Percentiles rank a stretch among this genome's conserved stretches.
These are phyloP conservation scores for Chinchilla lanigera DNA, from an alignment of 2,113 vertebrate genomes.

Conservation along the genomic window DNA sequence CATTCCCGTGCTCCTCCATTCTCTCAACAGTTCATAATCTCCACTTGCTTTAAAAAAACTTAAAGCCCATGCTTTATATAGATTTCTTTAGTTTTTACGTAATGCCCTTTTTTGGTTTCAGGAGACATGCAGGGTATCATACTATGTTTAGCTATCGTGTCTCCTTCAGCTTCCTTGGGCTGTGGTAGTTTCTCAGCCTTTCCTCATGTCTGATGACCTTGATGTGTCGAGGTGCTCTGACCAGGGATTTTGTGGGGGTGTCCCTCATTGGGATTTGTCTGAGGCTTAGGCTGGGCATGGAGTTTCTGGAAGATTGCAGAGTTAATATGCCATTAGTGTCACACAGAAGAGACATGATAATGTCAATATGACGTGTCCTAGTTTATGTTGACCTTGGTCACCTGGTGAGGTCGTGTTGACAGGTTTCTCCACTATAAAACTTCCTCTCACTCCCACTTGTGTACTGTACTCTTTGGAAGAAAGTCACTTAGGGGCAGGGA, in stretches of 20 bases:
- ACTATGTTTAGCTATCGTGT: rapidly evolving
- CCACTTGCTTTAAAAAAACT: background rate
- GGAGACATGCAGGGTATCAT: background rate
- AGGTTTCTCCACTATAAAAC: background rate
- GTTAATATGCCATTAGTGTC: background rate
- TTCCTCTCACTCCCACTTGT: background rate
- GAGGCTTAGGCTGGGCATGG: background rate
- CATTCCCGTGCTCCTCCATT: background rate
- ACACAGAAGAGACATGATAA: rapidly evolving
- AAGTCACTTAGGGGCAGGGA: background rate
- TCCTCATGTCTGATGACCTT: background rate
- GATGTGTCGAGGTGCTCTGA: background rate
- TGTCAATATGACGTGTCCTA: rapidly evolving
- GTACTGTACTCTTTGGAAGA: background rate
- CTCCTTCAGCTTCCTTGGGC: background rate
- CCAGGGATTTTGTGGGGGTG: background rate
- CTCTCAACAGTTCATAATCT: background rate
- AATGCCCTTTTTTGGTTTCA: background rate
- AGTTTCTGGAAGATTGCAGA: background rate
- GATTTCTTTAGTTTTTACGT: background rate
- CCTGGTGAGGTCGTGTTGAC: background rate
- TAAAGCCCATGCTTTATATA: background rate
- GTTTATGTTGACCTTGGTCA: background rate
- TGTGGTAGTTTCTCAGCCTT: background rate
- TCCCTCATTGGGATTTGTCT: background rate